These are phyloP conservation scores for Ochotona princeps DNA, from an alignment of 2,113 vertebrate genomes.

Conservation along the genomic window DNA sequence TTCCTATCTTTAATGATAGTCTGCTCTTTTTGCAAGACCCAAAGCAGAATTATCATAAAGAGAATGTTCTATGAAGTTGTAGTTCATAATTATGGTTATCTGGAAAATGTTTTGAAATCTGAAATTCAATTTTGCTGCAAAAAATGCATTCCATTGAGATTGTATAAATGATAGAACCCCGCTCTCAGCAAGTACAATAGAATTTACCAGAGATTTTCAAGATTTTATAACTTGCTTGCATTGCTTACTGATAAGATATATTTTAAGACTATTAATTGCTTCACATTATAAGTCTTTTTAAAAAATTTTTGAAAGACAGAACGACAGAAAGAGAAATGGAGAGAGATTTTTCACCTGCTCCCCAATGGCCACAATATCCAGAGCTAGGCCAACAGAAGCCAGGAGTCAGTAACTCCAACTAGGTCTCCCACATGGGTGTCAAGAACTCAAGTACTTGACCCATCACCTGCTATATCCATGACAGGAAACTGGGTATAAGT, in stretches of 20 bases:
- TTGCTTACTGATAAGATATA: slow-evolving; percentile 8
- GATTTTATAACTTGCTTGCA: background rate
- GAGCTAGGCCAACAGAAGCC: too few relatives aligned
- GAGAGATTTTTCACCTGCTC: too few relatives aligned
- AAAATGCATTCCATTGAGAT: background rate
- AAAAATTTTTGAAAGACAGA: too few relatives aligned
- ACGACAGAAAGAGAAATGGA: too few relatives aligned
- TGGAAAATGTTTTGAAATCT: slow-evolving; percentile 57
- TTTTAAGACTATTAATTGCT: slow-evolving; percentile 13
- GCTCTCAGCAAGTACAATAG: slow-evolving; percentile 6
- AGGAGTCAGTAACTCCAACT: too few relatives aligned
- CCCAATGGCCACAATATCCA: too few relatives aligned
- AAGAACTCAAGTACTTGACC: too few relatives aligned
- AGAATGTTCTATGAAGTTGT: background rate
- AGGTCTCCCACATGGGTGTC: too few relatives aligned
- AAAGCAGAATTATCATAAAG: slow-evolving; percentile 11
- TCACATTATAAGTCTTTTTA: background rate
- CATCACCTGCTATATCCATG: too few relatives aligned
- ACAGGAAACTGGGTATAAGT: too few relatives aligned
- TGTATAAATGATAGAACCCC: background rate
- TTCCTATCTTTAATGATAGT: background rate
- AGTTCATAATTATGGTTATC: slow-evolving; percentile 22
- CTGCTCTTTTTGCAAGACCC: slow-evolving; percentile 33
- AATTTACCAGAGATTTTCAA: slow-evolving; percentile 41
- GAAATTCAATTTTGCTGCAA: slow-evolving; percentile 42